Base-by-base conservation (phyloP, 2,797 vertebrate genomes). In the Apogon talboti region DNA sequence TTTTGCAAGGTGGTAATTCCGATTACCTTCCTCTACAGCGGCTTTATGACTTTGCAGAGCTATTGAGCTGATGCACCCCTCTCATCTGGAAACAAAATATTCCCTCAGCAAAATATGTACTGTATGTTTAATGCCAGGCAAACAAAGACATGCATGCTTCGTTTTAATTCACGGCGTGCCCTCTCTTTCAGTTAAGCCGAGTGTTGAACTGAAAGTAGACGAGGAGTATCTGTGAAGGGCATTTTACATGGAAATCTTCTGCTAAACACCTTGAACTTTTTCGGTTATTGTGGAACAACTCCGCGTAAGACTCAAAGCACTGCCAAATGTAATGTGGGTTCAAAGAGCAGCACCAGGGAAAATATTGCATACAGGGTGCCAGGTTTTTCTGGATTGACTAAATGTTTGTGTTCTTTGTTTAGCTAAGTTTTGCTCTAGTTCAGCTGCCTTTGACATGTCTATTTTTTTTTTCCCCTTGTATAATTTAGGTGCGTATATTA, bases 221-320 rank as follows among this genome's bases (percentile, higher is more conserved):
- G 18, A 71, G 16, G 37, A 24, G 53, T 8, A 30, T 67, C 15
- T 47, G 21, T 61, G 35, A 57, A 68, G 42, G 53, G 66, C 28
- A 19, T 56, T 76, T 70, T 11, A 42, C 44, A 19, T 53, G 49
- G 37, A 67, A 66, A 57, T 76, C 24, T 67, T 47, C 11, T n/a
- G 18, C 21, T 37, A 37, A 74, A 65, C 52, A 54, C 57, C 28
- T 78, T 66, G 18, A 59, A 74, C 44, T 37, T 46, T 18, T 33
- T 38, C n/a, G 14, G 13, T 21, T 10, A 35, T 35, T 1, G 18
- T 6, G 8, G 21, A 50, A 51, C 30, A 52, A 55, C 62, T 62
- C 52, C 53, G 42, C 43, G 8, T 41, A 7, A 16, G 51, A 71
- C 38, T 52, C 40, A 52, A 55, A 61, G n/a, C 68, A 0, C 64